These are phyloP conservation scores for Pelvicachromis taeniatus DNA, from an alignment of 2,113 vertebrate species.

Conservation along the genomic window DNA sequence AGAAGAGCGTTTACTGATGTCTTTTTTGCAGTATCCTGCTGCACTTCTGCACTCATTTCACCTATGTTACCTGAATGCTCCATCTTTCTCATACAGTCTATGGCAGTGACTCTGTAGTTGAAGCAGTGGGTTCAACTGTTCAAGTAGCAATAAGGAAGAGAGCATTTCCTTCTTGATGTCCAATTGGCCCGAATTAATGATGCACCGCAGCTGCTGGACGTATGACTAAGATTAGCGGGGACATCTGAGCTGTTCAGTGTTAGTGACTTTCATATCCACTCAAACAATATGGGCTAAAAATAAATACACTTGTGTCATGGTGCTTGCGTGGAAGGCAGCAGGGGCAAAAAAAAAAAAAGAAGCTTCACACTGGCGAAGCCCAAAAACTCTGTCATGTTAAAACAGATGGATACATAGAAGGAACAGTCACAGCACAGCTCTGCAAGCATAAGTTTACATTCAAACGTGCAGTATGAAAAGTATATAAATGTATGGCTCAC, in stretches of 20 bases:
- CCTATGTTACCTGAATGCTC: not conserved
- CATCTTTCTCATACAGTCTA: not conserved
- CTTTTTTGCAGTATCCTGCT: not conserved
- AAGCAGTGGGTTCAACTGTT: not conserved
- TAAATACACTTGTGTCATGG: not conserved
- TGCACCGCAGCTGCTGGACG: not conserved
- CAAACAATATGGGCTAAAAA: not conserved
- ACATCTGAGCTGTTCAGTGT: not conserved
- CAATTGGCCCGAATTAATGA: not conserved
- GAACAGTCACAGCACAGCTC: not conserved
- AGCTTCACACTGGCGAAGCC: not conserved
- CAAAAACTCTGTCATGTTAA: not conserved
- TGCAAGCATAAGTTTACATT: not conserved
- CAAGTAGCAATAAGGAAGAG: not conserved
- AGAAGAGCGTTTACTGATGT: not conserved
- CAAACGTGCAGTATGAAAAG: not conserved
- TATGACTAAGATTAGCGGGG: slow-evolving; percentile 16
- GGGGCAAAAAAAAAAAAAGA: not conserved
- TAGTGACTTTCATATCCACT: not conserved
- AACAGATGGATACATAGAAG: not conserved
- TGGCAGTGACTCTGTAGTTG: not conserved
- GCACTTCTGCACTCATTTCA: not conserved
- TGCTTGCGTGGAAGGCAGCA: not conserved
- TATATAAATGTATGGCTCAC: not conserved
- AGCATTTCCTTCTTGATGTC: not conserved